phyloP scores from a whole-genome alignment of 2,113 vertebrate species.

The Scalopus aquaticus region DNA sequence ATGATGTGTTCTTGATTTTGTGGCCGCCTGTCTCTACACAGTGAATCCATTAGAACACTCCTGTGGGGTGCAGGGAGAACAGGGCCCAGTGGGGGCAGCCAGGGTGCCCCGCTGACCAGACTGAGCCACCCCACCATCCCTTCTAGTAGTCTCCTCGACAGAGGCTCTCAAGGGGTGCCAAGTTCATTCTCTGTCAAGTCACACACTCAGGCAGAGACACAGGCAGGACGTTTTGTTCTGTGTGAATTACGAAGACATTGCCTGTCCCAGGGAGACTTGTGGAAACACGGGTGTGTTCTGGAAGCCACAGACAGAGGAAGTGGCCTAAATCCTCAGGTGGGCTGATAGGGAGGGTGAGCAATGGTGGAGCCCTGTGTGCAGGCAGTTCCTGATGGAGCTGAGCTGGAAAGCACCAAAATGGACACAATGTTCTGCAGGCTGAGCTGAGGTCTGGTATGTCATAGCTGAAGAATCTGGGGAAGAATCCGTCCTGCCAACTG shows the following conservation, averaged over 20 bases:
- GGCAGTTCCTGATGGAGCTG: accelerated
- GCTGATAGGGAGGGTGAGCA: accelerated
- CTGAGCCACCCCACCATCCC: no score
- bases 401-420: neutral
- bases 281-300: neutral
- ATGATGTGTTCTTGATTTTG: neutral
- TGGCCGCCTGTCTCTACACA: neutral
- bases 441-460: neutral
- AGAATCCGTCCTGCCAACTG: neutral
- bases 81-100: accelerated
- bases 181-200: neutral
- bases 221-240: neutral
- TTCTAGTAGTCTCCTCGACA: neutral
- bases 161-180: neutral
- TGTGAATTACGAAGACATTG: no score
- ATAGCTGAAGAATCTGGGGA: neutral
- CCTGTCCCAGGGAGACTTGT: neutral
- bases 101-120: accelerated
- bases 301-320: no score
- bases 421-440: accelerated
- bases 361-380: accelerated
- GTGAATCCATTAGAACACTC: no score
- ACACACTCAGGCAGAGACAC: accelerated
- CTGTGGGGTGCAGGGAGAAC: neutral
- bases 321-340: accelerated